Evolutionary conservation across 2,888 invertebrate species (phyloP), one percentile per base, ranked within the genome.

Genomic region (Orchesellides sinensis): DNA sequence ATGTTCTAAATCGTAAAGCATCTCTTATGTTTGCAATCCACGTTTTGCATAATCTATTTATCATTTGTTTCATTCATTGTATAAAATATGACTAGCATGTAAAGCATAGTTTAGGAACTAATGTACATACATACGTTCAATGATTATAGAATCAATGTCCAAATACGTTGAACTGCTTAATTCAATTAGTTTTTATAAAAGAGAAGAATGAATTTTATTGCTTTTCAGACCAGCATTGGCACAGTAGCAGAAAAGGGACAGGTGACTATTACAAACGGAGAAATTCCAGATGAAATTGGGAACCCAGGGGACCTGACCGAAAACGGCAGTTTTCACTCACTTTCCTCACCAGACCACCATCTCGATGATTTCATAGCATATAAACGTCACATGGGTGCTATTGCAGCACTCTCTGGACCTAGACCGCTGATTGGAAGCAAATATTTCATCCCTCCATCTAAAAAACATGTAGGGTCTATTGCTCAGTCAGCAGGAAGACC

Each of bases 401-500:
- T 82, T 54, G 82, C 75, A 10, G 82, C 82, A 21, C 68, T 75
- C 27, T 68, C 82, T 63, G 66, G 66, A 35, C 69, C 68, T 12
- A 80, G 66, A 73, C 29, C 63, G 68, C 49, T 49, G 25, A 21
- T 63, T 14, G 72, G 66, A 65, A 78, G 83, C 56, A 66, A 63
- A 74, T 56, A 56, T 32, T 72, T 82, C 70, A 69, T 35, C 68
- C 45, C 69, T 45, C 74, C 75, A 63, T 81, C 56, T 54, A 73
- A 45, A 84, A 86, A 84, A 25, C 86, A 87, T 72, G 54, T 86
- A 80, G 86, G 85, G 21, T 68, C 83, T 25, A 70, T 87, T 52
- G 86, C 83, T 17, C 49, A 56, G 23, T 61, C 63, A 12, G 12
- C 27, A 14, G 80, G 66, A 35, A 56, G 70, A 40, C 29, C 66